A percentile compares a stretch with the other conserved stretches of the same genome.
phyloP scores from a whole-genome alignment of 1,140 invertebrate species.

The Aricia agestis region DNA sequence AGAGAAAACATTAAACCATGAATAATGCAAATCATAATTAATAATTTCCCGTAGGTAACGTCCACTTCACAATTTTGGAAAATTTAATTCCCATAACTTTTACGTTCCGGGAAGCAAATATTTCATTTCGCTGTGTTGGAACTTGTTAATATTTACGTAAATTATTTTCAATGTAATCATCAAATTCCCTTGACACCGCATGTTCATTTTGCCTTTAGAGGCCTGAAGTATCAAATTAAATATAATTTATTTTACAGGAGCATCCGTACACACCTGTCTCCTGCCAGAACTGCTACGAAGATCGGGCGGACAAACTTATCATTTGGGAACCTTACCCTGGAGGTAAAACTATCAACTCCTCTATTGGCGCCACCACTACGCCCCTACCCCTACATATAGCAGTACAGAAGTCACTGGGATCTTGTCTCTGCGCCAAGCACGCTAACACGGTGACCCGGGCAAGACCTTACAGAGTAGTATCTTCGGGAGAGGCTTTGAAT shows the following conservation, averaged over 20 bases:
- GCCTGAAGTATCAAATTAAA: neutral
- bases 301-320: conserved; percentile 88
- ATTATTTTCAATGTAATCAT: neutral
- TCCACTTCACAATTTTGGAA: neutral
- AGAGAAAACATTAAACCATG: too few relatives aligned
- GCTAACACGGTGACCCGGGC: conserved; percentile 73
- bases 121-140: neutral
- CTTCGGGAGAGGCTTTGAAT: conserved; percentile 85
- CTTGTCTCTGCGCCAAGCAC: conserved; percentile 82
- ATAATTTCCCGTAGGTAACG: neutral
- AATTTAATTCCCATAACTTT: neutral
- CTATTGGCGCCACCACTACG: conserved; percentile 54
- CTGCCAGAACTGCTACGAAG: conserved; percentile 89
- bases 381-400: conserved; percentile 77
- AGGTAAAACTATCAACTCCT: conserved; percentile 54
- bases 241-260: conserved; percentile 74
- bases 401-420: conserved; percentile 72
- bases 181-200: neutral
- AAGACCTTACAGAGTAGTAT: conserved; percentile 81
- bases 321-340: conserved; percentile 82
- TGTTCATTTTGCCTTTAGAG: too few relatives aligned
- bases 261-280: conserved; percentile 86
- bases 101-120: conserved; percentile 6
- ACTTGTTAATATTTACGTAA: neutral
- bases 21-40: conserved; percentile 15